phyloP scores from a whole-genome alignment of 2,797 vertebrate species.

The Poecilia gillii region DNA sequence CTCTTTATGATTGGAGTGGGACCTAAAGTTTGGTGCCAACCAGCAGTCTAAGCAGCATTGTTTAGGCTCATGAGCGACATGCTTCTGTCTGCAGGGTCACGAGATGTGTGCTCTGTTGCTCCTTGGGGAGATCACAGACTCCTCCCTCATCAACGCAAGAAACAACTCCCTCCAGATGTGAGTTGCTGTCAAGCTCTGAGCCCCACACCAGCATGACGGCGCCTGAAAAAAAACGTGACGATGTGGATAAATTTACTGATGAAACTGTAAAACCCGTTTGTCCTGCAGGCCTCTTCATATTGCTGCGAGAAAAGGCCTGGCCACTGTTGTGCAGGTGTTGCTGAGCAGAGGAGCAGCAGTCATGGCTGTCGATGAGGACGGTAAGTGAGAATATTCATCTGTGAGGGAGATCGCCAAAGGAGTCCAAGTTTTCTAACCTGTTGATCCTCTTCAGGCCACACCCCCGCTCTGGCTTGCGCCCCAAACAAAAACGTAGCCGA shows the following conservation, averaged over 20 bases:
- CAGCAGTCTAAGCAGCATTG: not conserved
- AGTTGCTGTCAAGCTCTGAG: constrained; percentile 66
- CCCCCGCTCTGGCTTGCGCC: constrained; percentile 94
- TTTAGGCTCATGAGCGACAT: not conserved
- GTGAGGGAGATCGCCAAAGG: not conserved
- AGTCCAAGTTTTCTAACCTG: not conserved
- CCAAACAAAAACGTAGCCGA: constrained; percentile 97
- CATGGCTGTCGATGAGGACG: constrained; percentile 95
- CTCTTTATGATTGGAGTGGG: constrained; percentile 21
- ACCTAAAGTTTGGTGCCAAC: constrained; percentile 7
- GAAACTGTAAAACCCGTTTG: not conserved
- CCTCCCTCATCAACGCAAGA: constrained; percentile 94
- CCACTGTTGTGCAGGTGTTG: constrained; percentile 95
- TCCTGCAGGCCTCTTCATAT: constrained; percentile 93
- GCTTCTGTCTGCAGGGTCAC: constrained; percentile 85
- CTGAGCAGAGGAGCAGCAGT: constrained; percentile 95
- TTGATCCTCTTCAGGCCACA: constrained; percentile 84
- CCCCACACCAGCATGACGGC: not conserved
- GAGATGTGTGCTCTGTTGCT: constrained; percentile 98
- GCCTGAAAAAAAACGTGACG: not conserved
- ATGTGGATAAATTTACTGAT: not conserved
- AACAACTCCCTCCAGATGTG: constrained; percentile 95
- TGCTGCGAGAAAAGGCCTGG: constrained; percentile 93
- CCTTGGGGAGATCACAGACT: constrained; percentile 92
- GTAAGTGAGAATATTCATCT: constrained; percentile 64